These are phyloP conservation scores for Mormyrus iriodes DNA, from an alignment of 2,113 vertebrate species.

Conservation along the genomic window DNA sequence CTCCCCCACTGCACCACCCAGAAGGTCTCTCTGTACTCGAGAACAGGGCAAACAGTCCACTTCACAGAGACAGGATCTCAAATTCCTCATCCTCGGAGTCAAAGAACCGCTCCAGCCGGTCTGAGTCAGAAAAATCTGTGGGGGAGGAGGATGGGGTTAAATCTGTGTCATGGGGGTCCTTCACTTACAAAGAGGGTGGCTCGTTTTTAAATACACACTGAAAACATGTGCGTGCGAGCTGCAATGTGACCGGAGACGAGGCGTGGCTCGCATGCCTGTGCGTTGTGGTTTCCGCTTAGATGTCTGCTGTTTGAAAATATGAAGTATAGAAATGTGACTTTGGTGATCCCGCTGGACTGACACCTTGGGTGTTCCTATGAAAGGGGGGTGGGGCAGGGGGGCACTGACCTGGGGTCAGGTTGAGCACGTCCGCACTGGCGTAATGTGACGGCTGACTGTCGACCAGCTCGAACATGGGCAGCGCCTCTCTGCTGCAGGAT, in stretches of 20 bases:
- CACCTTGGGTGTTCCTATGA: too few relatives aligned
- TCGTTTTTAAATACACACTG: not conserved
- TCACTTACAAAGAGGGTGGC: not conserved
- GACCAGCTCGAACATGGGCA: constrained; percentile 94
- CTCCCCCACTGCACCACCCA: constrained; percentile 34
- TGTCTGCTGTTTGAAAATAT: not conserved
- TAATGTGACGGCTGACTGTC: constrained; percentile 88
- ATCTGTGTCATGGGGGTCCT: not conserved
- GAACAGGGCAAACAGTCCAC: constrained; percentile 28
- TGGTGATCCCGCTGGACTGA: too few relatives aligned
- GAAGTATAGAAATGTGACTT: not conserved
- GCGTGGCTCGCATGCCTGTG: not conserved
- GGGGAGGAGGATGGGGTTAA: not conserved
- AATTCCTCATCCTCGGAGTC: constrained; percentile 98
- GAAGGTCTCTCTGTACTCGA: constrained; percentile 34
- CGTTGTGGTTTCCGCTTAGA: not conserved
- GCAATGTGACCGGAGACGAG: not conserved
- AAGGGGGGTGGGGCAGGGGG: not conserved
- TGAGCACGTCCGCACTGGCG: constrained; percentile 78
- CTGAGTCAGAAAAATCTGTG: constrained; percentile 86
- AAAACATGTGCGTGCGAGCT: not conserved
- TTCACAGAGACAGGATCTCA: constrained; percentile 92
- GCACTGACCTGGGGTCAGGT: constrained; percentile 83
- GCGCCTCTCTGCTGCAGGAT: constrained; percentile 73
- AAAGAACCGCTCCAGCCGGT: constrained; percentile 90